These are phyloP conservation scores for Ormyrus thymus DNA, from an alignment of 2,888 invertebrate genomes.

Conservation along the genomic window DNA sequence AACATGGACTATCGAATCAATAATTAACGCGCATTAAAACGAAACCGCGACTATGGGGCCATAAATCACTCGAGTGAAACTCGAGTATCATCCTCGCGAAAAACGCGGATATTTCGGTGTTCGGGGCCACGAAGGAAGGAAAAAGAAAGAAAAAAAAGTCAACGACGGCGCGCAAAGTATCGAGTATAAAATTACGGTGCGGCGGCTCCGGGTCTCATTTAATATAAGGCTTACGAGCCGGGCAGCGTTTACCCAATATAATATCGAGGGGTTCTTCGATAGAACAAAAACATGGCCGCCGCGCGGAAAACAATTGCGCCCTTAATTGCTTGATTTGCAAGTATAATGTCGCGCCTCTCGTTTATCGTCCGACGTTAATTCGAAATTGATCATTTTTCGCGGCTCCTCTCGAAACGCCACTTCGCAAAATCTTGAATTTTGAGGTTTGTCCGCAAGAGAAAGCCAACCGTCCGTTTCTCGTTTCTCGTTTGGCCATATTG, in stretches of 20 bases:
- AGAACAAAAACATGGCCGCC: conserved; percentile 44
- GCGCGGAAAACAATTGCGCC: conserved; percentile 16
- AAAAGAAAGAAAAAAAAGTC: conserved; percentile 1
- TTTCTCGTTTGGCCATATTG: too few species aligned
- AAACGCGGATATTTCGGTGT: conserved; percentile 14
- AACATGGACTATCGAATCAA: neutral
- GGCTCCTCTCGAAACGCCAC: too few species aligned
- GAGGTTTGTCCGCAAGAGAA: too few species aligned
- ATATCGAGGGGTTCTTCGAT: neutral
- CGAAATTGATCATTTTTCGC: too few species aligned
- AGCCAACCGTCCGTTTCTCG: too few species aligned
- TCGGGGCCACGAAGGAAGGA: neutral
- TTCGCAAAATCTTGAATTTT: too few species aligned
- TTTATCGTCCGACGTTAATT: conserved; percentile 57
- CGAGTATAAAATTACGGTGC: conserved; percentile 31
- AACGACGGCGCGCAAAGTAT: conserved; percentile 20
- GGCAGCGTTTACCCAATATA: neutral
- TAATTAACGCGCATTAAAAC: neutral
- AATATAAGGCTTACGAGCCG: conserved; percentile 31
- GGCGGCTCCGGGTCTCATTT: too few species aligned
- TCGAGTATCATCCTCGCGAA: conserved; percentile 25
- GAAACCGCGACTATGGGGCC: neutral
- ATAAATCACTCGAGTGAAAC: conserved; percentile 34
- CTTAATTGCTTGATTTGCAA: conserved; percentile 69
- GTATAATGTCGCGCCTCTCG: conserved; percentile 66